These are phyloP conservation scores for Drosophila bifasciata DNA, from an alignment of 1,140 invertebrate genomes.

Conservation along the genomic window DNA sequence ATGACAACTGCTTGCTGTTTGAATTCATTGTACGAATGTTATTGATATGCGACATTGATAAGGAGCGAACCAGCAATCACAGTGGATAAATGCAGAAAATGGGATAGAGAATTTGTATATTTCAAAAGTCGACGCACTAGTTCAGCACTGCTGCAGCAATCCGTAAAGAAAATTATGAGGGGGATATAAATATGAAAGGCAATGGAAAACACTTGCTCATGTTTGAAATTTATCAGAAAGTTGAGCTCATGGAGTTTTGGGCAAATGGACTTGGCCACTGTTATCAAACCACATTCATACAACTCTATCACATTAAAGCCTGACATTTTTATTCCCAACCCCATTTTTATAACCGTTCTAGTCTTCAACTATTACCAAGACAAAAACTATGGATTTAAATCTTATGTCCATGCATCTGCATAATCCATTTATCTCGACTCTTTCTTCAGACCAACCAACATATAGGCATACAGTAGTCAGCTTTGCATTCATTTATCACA, in stretches of 20 bases:
- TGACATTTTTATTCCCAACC: conserved; percentile 62
- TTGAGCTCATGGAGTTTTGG: conserved; percentile 45
- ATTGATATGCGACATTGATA: conserved; percentile 70
- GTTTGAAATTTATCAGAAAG: too few species aligned
- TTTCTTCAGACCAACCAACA: conserved; percentile 18
- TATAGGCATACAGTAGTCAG: conserved; percentile 24
- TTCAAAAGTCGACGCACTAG: conserved; percentile 61
- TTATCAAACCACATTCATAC: conserved; percentile 29
- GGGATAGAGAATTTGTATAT: conserved; percentile 76
- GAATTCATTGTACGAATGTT: conserved; percentile 39
- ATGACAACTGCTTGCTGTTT: conserved; percentile 44
- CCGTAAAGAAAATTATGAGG: conserved; percentile 14
- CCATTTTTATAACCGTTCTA: conserved; percentile 73
- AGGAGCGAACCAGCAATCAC: conserved; percentile 56
- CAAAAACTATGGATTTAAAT: conserved; percentile 70
- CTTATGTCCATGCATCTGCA: conserved; percentile 59
- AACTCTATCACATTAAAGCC: conserved; percentile 41
- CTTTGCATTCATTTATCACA: conserved; percentile 74
- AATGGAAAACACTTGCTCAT: too few species aligned
- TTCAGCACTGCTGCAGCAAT: background rate
- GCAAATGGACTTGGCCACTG: conserved; percentile 19
- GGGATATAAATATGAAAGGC: conserved; percentile 4
- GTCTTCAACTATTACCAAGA: conserved; percentile 73
- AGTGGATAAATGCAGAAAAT: conserved; percentile 69
- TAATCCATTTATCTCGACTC: conserved; percentile 55